phyloP scores from a whole-genome alignment of 2,888 invertebrate species.

The Euphydryas editha region DNA sequence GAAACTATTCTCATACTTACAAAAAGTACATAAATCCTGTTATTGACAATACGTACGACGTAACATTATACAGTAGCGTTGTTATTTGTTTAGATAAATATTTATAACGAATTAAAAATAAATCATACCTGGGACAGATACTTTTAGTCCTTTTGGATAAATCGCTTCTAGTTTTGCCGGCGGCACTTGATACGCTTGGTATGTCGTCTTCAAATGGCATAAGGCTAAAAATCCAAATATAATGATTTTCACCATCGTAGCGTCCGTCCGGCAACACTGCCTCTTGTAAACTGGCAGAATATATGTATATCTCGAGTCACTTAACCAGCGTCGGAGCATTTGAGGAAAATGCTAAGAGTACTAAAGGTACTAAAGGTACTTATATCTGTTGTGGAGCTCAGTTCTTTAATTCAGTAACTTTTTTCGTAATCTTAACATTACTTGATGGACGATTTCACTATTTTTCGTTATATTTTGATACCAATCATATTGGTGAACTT shows the following conservation, averaged over 20 bases:
- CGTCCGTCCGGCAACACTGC: slow-evolving; percentile 47
- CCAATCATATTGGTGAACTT: too few relatives aligned
- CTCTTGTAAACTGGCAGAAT: slow-evolving; percentile 34
- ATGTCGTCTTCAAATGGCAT: slow-evolving; percentile 19
- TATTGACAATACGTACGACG: too few relatives aligned
- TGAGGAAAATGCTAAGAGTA: slow-evolving; percentile 10
- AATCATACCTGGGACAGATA: slow-evolving; percentile 82
- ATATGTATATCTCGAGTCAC: slow-evolving; percentile 16
- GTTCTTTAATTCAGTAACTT: too few relatives aligned
- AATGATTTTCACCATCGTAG: slow-evolving; percentile 48
- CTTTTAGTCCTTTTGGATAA: slow-evolving; percentile 83
- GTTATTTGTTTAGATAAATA: neutral
- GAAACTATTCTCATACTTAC: too few relatives aligned
- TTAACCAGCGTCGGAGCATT: slow-evolving; percentile 30
- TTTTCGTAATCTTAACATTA: too few relatives aligned
- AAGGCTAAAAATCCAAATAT: slow-evolving; percentile 30
- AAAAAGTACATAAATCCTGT: too few relatives aligned
- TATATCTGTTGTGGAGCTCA: too few relatives aligned
- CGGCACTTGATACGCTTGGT: slow-evolving; percentile 66
- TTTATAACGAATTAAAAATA: slow-evolving; percentile 3
- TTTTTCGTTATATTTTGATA: too few relatives aligned
- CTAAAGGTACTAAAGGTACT: slow-evolving; percentile 4
- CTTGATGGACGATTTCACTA: too few relatives aligned
- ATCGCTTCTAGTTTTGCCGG: slow-evolving; percentile 83
- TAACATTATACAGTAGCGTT: too few relatives aligned